Evolutionary conservation across 1,140 invertebrate genomes (phyloP), one percentile per base, ranked within the genome.

Genomic region (Adelges cooleyi): DNA sequence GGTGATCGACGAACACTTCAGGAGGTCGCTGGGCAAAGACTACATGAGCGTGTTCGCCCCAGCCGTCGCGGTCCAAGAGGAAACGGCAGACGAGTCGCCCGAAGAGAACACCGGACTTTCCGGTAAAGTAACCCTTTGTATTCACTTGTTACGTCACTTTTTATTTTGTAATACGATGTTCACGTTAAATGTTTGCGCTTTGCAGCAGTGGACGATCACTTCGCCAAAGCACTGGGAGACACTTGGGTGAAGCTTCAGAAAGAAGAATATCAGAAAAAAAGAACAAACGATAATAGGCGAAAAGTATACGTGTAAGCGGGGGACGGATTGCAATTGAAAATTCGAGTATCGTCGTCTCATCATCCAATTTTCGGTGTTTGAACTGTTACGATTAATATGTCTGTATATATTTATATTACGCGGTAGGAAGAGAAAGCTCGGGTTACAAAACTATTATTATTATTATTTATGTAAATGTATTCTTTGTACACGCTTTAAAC

Each of bases 1-100:
- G 11, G 89, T 90, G 36, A 95, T 97, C 72, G 92, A 97, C 74
- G 93, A 96, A 73, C 93, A 97, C 76, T 97, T 97, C 76, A 80
- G 92, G 59, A 83, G 92, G 67, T 95, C 92, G 6, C 78, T 96
- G 62, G 92, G 92, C 44, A 86, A 90, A 69, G 84, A 91, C 71
- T 95, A 96, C 77, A 84, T 87, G 69, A 83, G 82, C 38, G 79
- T 91, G 54, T 89, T 68, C 53, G 51, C 67, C 11, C 36, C 56
- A 25, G 18, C 38, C 11, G 25, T 22, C 13, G 25, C 42, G 17
- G 25, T 18, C 29, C 56, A 33, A 33, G 29, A 33, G 42, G 13
- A 17, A 46, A 48, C 42, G 6, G n/a, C 40, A 33, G 9, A 5
- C 11, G 11, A 33, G 5, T 6, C 11, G 11, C 29, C 29, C 23